Base-by-base conservation (phyloP, 2,113 vertebrate species). In the Oxyura jamaicensis region DNA sequence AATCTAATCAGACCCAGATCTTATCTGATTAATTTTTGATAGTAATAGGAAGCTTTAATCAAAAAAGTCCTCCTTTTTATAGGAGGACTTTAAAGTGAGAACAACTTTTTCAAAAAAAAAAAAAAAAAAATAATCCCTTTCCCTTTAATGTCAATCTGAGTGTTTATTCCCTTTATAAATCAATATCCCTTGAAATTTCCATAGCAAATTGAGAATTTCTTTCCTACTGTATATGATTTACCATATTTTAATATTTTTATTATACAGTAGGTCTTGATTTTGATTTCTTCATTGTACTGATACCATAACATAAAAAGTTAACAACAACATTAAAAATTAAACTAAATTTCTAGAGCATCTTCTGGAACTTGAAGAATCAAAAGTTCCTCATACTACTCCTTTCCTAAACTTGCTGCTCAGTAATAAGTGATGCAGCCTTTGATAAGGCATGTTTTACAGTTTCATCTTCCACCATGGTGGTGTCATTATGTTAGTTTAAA, bases 11-110 rank as follows among this genome's bases (percentile, higher is more conserved):
- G 39, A 23, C 7, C 3, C 17, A 56, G 41, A 90, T 50, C 15
- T 53, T 72, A 76, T n/a, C 42, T 93, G 48, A 60, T 33, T 89
- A 59, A 73, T 84, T 97, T 93, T 90, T 77, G 11, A 48, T 35
- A 8, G 18, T 73, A 85, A 44, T 68, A 63, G 20, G 11, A 88
- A 90, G 23, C 6, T 92, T 95, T 74, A 17, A 81, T 84, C 52
- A 41, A 9, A 68, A 90, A 84, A 94, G 58, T 44, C 9, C 3
- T 73, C 7, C 2, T 65, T 62, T 83, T 13, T 73, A 2, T 26
- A 46, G 44, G 19, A 46, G 18, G 44, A 46, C 56, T 83, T 81
- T 16, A 88, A 62, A n/a, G 25, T 71, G 28, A 91, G 48, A 90
- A 87, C 8, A 65, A n/a, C n/a, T n/a, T n/a, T n/a, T n/a, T n/a